Evolutionary conservation across 2,888 invertebrate genomes (phyloP), one percentile per base, ranked within the genome.

Genomic region (Eupelmus urozonus): DNA sequence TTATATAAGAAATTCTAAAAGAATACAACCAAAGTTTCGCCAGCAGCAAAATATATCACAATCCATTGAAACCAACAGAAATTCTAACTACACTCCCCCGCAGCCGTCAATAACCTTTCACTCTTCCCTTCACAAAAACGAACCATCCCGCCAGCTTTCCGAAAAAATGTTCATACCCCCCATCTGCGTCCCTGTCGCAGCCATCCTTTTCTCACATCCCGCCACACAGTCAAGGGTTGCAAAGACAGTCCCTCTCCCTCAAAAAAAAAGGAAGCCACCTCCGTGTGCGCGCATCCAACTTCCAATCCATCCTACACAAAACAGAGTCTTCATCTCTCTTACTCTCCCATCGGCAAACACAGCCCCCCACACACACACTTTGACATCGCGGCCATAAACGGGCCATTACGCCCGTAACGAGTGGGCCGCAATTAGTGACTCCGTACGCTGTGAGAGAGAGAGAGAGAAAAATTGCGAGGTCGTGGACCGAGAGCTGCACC

Each of bases 381-480:
- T 55, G 40, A n/a, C 1, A 79, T 69, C 81, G 80, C 81, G 81
- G 81, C 85, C 85, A 85, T 88, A 86, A 88, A 87, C 84, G 87
- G n/a, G n/a, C n/a, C 85, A 87, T 88, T 86, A 88, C 84, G 84
- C 85, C 87, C 87, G 88, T 84, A 86, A 87, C 88, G 86, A 88
- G 88, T 87, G 81, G 81, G 69, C 81, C 78, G 80, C 16, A 20
- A 25, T 20, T 16, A 9, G 40, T 34, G 51, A 13, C 34, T 16
- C n/a, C n/a, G n/a, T n/a, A n/a, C n/a, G n/a, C n/a, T n/a, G n/a
- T 42, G 42, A 34, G 23, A n/a, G n/a, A n/a, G 27, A 63, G 84
- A 69, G 67, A 75, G 60, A 34, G 9, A 34, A 80, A 82, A 85
- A 84, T 84, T 84, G 80, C 79, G 77, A 76, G 78, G 78, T 80